Evolutionary conservation across 2,888 invertebrate species (phyloP).

Genomic region (Nasonia oneida): DNA sequence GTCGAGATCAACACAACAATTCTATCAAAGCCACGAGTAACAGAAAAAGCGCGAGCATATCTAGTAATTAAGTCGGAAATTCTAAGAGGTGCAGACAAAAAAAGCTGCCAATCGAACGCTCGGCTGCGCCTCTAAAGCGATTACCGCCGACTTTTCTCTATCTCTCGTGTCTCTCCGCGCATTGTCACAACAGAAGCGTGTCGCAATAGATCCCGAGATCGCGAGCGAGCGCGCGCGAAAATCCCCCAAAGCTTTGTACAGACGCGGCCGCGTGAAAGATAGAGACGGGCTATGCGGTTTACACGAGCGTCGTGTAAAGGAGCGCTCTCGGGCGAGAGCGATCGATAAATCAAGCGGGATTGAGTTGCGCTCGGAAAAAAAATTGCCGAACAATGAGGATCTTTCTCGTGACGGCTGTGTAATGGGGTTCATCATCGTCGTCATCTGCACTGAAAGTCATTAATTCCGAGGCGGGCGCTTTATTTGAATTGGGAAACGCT

Average conservation of each 20-base stretch:
- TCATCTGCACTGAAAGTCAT: background rate
- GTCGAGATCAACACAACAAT: background rate
- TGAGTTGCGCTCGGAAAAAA: background rate
- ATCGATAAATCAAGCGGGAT: constrained; percentile 5
- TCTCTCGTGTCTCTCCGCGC: background rate
- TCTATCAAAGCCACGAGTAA: background rate
- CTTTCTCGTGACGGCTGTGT: background rate
- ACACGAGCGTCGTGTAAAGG: background rate
- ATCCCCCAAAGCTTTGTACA: background rate
- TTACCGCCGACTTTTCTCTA: constrained; percentile 18
- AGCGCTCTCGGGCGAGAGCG: background rate
- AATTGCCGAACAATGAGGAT: background rate
- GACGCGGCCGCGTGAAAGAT: background rate
- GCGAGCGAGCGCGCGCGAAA: background rate
- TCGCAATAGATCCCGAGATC: background rate
- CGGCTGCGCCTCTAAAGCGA: constrained; percentile 33
- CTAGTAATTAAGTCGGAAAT: constrained; percentile 9
- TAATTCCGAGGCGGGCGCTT: background rate
- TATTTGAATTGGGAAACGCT: background rate
- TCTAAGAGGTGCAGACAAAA: background rate
- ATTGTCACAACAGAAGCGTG: constrained; percentile 33
- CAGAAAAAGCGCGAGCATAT: background rate
- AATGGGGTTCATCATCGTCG: background rate
- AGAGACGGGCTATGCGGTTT: background rate
- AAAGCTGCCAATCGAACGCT: constrained; percentile 15